These are phyloP conservation scores for Colius striatus DNA, from an alignment of 2,113 vertebrate species.

Conservation along the genomic window DNA sequence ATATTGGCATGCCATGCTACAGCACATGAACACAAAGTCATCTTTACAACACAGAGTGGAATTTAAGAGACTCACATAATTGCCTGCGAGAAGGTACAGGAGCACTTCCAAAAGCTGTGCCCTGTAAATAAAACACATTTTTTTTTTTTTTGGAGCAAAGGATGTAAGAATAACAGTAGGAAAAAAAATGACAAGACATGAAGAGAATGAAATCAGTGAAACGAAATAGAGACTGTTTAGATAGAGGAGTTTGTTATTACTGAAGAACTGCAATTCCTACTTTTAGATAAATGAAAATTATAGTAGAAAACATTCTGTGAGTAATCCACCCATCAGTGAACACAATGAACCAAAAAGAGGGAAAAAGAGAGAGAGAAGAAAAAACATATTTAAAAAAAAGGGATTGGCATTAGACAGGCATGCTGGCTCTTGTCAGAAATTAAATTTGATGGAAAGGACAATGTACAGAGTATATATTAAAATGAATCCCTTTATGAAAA, in stretches of 20 bases:
- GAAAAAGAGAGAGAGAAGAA: not conserved
- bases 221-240: not conserved
- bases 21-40: constrained; percentile 80
- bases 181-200: constrained; percentile 51
- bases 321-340: constrained; percentile 4
- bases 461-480: constrained; percentile 12
- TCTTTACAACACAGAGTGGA: constrained; percentile 81
- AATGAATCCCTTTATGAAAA: constrained; percentile 36
- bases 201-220: constrained; percentile 56
- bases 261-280: constrained; percentile 27
- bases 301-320: not conserved
- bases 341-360: constrained; percentile 11
- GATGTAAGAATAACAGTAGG: constrained; percentile 73
- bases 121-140: constrained; percentile 87
- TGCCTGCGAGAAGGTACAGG: constrained; percentile 84
- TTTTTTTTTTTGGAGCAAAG: constrained; percentile 77
- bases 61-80: constrained; percentile 84
- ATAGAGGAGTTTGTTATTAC: constrained; percentile 29
- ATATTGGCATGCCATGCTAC: constrained; percentile 83
- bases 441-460: constrained; percentile 52
- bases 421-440: constrained; percentile 51
- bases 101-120: constrained; percentile 83
- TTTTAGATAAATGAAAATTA: constrained; percentile 53
- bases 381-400: not conserved
- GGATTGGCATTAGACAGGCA: constrained; percentile 32